Percentiles rank a stretch among this genome's conserved stretches.
phyloP scores from a whole-genome alignment of 2,797 vertebrate genomes.

The Pterois miles region DNA sequence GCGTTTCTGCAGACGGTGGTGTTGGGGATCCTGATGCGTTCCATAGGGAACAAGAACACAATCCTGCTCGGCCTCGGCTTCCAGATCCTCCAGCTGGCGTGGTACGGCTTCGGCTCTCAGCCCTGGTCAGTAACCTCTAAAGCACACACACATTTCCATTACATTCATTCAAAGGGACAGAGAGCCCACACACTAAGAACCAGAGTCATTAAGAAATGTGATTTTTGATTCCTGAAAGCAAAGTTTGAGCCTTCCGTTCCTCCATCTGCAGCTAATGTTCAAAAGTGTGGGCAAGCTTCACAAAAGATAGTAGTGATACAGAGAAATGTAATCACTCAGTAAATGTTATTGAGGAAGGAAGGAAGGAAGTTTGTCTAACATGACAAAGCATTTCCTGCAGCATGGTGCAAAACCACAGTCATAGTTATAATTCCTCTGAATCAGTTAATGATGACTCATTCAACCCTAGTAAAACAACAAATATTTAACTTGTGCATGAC shows the following conservation, averaged over 20 bases:
- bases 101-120: slow-evolving; percentile 95
- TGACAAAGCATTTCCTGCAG: slow-evolving; percentile 21
- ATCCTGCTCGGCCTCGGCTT: slow-evolving; percentile 93
- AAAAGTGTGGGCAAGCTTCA: not conserved
- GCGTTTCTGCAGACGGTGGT: slow-evolving; percentile 86
- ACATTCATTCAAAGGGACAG: not conserved
- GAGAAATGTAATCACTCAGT: not conserved
- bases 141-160: not conserved
- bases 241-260: not conserved
- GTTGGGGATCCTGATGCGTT: slow-evolving; percentile 92
- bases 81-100: slow-evolving; percentile 95
- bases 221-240: not conserved
- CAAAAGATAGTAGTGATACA: not conserved
- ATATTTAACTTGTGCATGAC: not conserved
- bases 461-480: not conserved
- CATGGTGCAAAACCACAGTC: not conserved
- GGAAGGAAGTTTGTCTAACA: not conserved
- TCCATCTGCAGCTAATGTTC: not conserved
- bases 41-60: slow-evolving; percentile 94
- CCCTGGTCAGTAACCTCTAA: slow-evolving; percentile 86
- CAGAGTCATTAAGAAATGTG: not conserved
- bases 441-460: not conserved
- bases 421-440: not conserved
- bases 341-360: not conserved
- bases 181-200: not conserved